Evolutionary conservation across 2,797 vertebrate species (phyloP), one percentile per base, ranked within the genome.

Genomic region (Cossypha caffra): DNA sequence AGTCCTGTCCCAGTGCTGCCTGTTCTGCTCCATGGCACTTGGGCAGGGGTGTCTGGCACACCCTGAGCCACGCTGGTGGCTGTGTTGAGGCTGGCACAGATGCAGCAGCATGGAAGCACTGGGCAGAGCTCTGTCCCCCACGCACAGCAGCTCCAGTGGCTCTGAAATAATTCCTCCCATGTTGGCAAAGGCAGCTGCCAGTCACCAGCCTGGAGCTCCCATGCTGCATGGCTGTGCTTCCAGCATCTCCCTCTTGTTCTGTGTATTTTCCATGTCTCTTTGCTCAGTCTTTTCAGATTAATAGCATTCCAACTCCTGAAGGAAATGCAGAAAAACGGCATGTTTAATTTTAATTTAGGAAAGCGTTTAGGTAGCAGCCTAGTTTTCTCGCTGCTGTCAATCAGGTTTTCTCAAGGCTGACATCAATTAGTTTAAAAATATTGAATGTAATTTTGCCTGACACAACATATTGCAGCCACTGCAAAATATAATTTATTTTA

Each of bases 381-480:
- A 72, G 97, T 95, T 98, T 97, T 96, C 97, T 96, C 51, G 15
- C 91, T 96, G 97, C 97, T 98, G 98, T 98, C 98, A 98, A 97
- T 98, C 98, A 98, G 95, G 96, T 97, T 97, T 98, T 97, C 98
- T 98, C 98, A 97, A 98, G 98, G 98, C 98, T 98, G 98, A 98
- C 97, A 98, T 98, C 98, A 98, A 98, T 98, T 98, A 98, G 98
- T 98, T 98, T 98, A 98, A 98, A 98, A 98, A 98, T 98, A 98
- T 98, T 98, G 98, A 98, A 98, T 98, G 98, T 98, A 98, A 98
- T 98, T 98, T 98, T 97, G 97, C 98, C 98, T 98, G 98, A 98
- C 98, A 98, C 98, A 98, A 98, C 98, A 98, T 98, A 98, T 98
- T 98, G 98, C 98, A 98, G 98, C 97, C 97, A 98, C 98, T 98